Conservation (phyloP, 2,888 invertebrate genomes). For the Timandra comae region DNA sequence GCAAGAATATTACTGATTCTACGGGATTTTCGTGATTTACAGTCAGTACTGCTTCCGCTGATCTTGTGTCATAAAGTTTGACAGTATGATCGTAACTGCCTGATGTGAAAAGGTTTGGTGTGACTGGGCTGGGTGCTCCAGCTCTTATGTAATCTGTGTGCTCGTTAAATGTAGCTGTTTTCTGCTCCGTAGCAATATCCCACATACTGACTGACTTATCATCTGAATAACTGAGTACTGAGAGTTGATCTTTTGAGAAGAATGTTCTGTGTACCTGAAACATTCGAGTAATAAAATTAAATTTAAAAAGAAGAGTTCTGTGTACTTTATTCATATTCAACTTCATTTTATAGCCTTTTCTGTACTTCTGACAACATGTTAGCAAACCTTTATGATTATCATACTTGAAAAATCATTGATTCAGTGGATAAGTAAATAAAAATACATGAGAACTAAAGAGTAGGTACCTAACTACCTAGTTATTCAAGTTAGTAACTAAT, state of each 20-base stretch:
- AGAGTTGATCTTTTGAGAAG: slow-evolving; percentile 86
- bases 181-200: slow-evolving; percentile 92
- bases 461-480: too few relatives aligned
- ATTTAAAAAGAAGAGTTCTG: slow-evolving; percentile 8
- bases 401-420: too few relatives aligned
- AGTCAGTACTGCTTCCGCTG: slow-evolving; percentile 80
- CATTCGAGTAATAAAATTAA: background rate
- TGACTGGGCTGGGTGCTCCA: slow-evolving; percentile 86
- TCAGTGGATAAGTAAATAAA: too few relatives aligned
- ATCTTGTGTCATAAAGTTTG: slow-evolving; percentile 91
- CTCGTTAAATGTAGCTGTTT: slow-evolving; percentile 79
- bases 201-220: slow-evolving; percentile 92
- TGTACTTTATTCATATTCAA: too few relatives aligned
- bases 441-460: too few relatives aligned
- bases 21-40: slow-evolving; percentile 94
- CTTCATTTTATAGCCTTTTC: too few relatives aligned
- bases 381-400: too few relatives aligned
- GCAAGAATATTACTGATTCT: slow-evolving; percentile 91
- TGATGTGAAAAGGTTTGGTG: slow-evolving; percentile 85
- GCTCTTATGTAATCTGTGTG: slow-evolving; percentile 91
- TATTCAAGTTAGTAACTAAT: too few relatives aligned
- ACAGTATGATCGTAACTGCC: slow-evolving; percentile 94
- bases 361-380: too few relatives aligned
- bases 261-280: slow-evolving; percentile 85
- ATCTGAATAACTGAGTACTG: slow-evolving; percentile 92